These are phyloP conservation scores for Halcyon leucocephala DNA, from an alignment of 2,797 vertebrate species.

Conservation along the genomic window DNA sequence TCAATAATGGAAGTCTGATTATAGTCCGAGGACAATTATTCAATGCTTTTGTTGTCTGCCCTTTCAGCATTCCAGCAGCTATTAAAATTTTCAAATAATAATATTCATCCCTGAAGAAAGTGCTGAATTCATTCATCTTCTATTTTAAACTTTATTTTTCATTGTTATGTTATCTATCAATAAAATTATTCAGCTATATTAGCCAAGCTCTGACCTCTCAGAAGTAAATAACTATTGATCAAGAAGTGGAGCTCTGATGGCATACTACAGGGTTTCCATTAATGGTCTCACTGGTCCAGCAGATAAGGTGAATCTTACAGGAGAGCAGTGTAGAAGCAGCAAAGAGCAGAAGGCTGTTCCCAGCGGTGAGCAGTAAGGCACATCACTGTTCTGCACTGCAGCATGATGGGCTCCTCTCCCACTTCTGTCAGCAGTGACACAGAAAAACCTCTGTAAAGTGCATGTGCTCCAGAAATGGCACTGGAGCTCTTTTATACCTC, in stretches of 20 bases:
- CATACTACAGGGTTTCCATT: slow-evolving; percentile 75
- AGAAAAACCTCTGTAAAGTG: neutral
- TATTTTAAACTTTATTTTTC: slow-evolving; percentile 84
- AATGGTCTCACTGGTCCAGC: slow-evolving; percentile 73
- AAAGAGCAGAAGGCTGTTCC: neutral
- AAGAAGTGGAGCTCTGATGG: slow-evolving; percentile 75
- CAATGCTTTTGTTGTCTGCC: slow-evolving; percentile 88
- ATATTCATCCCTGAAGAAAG: slow-evolving; percentile 79
- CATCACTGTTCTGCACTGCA: neutral
- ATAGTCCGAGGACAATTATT: slow-evolving; percentile 91
- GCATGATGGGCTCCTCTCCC: neutral
- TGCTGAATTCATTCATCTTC: slow-evolving; percentile 78
- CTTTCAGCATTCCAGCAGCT: slow-evolving; percentile 86
- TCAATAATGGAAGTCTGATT: slow-evolving; percentile 99
- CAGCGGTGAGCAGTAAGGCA: neutral
- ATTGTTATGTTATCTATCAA: slow-evolving; percentile 83
- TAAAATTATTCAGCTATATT: slow-evolving; percentile 84
- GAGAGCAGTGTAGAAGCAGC: slow-evolving; percentile 28
- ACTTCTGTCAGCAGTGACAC: neutral
- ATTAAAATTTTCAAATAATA: slow-evolving; percentile 80
- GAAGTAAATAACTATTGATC: slow-evolving; percentile 88
- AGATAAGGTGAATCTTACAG: slow-evolving; percentile 70
- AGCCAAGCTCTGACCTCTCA: slow-evolving; percentile 79
- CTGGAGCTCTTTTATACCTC: neutral
- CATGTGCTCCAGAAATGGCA: neutral